A percentile compares a stretch with the other conserved stretches of the same genome.
These are phyloP conservation scores for Poliocrania exsul DNA, from an alignment of 2,797 vertebrate genomes.

Conservation along the genomic window DNA sequence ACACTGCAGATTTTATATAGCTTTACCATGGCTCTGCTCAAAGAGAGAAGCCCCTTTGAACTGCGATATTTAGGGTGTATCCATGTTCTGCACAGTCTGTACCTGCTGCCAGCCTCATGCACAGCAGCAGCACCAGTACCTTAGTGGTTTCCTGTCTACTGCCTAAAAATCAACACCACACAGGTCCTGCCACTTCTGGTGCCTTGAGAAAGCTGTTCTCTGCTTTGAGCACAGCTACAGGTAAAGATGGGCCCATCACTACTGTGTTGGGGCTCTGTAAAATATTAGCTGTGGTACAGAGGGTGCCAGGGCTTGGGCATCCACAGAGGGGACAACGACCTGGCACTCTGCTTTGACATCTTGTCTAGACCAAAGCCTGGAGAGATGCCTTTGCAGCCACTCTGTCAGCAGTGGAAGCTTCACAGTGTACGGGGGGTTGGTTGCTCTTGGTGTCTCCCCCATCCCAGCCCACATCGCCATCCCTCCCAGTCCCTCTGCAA, in stretches of 20 bases:
- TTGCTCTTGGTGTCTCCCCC: not conserved
- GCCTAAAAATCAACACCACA: not conserved
- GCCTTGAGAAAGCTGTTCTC: not conserved
- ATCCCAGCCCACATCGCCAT: not conserved
- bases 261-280: not conserved
- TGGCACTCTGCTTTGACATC: not conserved
- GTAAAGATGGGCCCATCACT: not conserved
- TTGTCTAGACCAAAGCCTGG: not conserved
- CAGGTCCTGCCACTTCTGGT: not conserved
- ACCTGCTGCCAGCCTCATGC: not conserved
- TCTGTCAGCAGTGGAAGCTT: not conserved
- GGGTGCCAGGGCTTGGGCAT: not conserved
- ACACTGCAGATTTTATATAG: no score
- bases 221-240: not conserved
- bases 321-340: not conserved
- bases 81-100: not conserved
- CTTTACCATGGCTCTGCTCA: not conserved
- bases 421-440: fast-evolving
- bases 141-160: not conserved
- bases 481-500: not conserved
- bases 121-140: not conserved
- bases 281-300: not conserved
- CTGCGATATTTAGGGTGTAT: not conserved
- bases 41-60: not conserved
- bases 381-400: not conserved